phyloP scores from a whole-genome alignment of 2,888 invertebrate genomes.

The Scrobipalpa atriplicella region DNA sequence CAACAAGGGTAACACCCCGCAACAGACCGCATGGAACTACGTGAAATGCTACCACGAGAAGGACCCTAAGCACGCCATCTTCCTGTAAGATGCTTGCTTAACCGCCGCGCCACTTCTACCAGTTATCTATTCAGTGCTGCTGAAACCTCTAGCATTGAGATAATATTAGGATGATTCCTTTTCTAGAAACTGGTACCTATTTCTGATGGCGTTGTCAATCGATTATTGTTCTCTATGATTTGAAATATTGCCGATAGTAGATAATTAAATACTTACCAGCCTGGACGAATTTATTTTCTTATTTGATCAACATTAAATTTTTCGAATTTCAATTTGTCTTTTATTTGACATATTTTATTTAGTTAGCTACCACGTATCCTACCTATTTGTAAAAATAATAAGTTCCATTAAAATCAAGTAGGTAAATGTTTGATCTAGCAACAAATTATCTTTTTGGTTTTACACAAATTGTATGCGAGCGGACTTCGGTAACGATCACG shows the following conservation, averaged over 20 bases:
- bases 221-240: neutral
- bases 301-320: neutral
- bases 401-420: too few relatives aligned
- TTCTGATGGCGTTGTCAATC: neutral
- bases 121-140: neutral
- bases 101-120: neutral
- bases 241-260: neutral
- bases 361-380: neutral
- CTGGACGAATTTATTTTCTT: conserved; percentile 27
- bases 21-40: conserved; percentile 80
- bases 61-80: conserved; percentile 77
- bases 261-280: neutral
- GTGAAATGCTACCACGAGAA: conserved; percentile 80
- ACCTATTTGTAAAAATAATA: too few relatives aligned
- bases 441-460: too few relatives aligned
- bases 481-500: too few relatives aligned
- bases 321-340: neutral
- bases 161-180: neutral
- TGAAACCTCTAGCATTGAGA: neutral
- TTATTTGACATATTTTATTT: neutral
- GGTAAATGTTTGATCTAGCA: too few relatives aligned
- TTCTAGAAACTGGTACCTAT: neutral
- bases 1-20: conserved; percentile 74
- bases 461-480: too few relatives aligned
- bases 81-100: conserved; percentile 56